phyloP scores from a whole-genome alignment of 2,888 invertebrate genomes.

The Marronus borbonicus region DNA sequence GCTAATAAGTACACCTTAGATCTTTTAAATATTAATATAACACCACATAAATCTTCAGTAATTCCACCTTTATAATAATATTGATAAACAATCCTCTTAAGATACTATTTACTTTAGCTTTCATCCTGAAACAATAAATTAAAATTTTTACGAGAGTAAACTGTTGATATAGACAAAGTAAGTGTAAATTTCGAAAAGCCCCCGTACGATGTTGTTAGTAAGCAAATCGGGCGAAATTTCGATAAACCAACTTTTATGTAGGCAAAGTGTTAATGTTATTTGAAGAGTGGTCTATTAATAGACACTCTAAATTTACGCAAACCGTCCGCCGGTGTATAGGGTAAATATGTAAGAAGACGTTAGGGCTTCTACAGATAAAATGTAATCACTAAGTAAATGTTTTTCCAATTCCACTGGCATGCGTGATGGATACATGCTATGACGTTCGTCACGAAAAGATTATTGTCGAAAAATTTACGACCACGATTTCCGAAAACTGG shows the following conservation, averaged over 20 bases:
- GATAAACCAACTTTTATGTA: constrained; percentile 15
- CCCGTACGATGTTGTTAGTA: background rate
- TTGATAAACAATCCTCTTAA: constrained; percentile 9
- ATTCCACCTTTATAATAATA: constrained; percentile 2
- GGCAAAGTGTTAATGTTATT: constrained; percentile 23
- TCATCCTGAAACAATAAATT: background rate
- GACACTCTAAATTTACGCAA: constrained; percentile 6
- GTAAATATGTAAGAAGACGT: constrained; percentile 4
- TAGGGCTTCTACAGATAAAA: background rate
- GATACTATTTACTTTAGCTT: background rate
- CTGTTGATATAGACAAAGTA: background rate
- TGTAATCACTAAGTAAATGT: constrained; percentile 11
- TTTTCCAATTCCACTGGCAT: constrained; percentile 8
- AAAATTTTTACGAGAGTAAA: constrained; percentile 13
- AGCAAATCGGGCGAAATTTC: background rate
- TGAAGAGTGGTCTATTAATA: constrained; percentile 25
- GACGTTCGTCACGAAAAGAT: no score
- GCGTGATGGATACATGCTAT: no score
- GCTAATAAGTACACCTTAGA: no score
- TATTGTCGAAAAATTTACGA: background rate
- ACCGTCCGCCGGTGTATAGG: constrained; percentile 7
- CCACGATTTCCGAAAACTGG: constrained; percentile 4
- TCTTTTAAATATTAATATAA: constrained; percentile 12
- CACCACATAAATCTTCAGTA: background rate
- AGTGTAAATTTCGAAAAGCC: constrained; percentile 1